These are phyloP conservation scores for Drosophila ohnishii DNA, from an alignment of 1,140 invertebrate genomes.

Conservation along the genomic window DNA sequence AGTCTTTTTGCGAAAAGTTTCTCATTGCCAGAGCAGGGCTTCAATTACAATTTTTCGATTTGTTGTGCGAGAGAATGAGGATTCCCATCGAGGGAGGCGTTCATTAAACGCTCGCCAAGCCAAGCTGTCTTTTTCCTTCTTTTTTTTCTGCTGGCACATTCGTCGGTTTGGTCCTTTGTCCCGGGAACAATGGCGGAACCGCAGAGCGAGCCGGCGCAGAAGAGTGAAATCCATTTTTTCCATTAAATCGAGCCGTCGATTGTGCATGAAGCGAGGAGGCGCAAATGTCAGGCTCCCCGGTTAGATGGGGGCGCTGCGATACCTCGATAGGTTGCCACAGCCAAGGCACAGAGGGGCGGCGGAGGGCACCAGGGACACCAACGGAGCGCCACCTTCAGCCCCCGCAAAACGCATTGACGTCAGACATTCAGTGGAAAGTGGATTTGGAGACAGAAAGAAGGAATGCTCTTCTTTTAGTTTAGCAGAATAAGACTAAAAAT, in stretches of 20 bases:
- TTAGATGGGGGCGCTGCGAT: conserved; percentile 70
- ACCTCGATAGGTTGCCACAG: conserved; percentile 68
- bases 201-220: conserved; percentile 48
- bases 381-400: conserved; percentile 35
- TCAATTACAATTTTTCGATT: conserved; percentile 78
- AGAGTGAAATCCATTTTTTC: conserved; percentile 79
- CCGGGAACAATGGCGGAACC: conserved; percentile 58
- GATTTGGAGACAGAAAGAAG: not conserved
- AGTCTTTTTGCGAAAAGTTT: no score
- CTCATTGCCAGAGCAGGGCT: conserved; percentile 47
- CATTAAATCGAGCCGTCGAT: conserved; percentile 79
- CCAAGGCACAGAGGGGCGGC: not conserved
- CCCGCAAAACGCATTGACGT: conserved; percentile 42
- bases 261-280: conserved; percentile 76
- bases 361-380: conserved; percentile 9
- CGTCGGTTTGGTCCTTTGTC: conserved; percentile 57
- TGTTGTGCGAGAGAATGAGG: conserved; percentile 38
- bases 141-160: conserved; percentile 57
- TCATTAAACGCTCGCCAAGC: conserved; percentile 72
- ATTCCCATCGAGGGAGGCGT: conserved; percentile 51
- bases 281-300: conserved; percentile 76
- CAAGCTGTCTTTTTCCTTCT: conserved; percentile 35
- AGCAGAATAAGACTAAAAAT: not conserved
- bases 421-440: conserved; percentile 1
- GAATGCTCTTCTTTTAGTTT: not conserved